A percentile compares a stretch with the other conserved stretches of the same genome.
Evolutionary conservation across 2,113 vertebrate species (phyloP).

Genomic region (Pipra filicauda): DNA sequence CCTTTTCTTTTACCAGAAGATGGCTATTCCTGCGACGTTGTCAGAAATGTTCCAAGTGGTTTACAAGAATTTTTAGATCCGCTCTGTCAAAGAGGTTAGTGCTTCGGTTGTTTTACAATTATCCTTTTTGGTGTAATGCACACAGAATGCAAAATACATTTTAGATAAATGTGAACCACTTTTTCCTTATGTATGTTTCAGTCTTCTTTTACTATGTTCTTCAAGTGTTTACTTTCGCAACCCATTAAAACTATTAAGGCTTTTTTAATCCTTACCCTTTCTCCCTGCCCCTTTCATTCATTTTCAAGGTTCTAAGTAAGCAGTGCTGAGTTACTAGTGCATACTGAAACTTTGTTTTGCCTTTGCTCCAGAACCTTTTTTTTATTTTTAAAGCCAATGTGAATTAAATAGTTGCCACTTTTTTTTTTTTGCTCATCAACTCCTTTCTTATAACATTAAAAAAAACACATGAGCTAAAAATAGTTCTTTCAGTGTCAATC

Average conservation of each 20-base stretch:
- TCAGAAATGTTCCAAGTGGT: conserved; percentile 92
- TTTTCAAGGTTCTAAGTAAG: not conserved
- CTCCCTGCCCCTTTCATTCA: not conserved
- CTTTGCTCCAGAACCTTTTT: not conserved
- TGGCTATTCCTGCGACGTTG: conserved; percentile 96
- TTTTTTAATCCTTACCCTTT: not conserved
- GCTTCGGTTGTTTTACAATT: not conserved
- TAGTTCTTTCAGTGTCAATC: not conserved
- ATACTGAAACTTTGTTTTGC: not conserved
- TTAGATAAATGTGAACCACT: not conserved
- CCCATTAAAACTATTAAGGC: not conserved
- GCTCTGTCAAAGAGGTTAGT: conserved; percentile 91
- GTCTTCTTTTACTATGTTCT: not conserved
- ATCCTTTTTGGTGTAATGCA: not conserved
- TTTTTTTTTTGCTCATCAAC: not conserved
- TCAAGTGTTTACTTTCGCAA: not conserved
- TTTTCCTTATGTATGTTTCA: not conserved
- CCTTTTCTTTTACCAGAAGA: conserved; percentile 97
- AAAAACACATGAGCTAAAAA: rapidly evolving
- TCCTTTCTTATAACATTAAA: not conserved
- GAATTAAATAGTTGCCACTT: not conserved
- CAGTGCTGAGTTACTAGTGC: not conserved
- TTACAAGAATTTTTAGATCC: conserved; percentile 97
- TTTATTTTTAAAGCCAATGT: not conserved
- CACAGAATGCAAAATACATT: not conserved